Evolutionary conservation across 2,797 vertebrate genomes (phyloP), one percentile per base, ranked within the genome.

Genomic region (Psittacula echo): DNA sequence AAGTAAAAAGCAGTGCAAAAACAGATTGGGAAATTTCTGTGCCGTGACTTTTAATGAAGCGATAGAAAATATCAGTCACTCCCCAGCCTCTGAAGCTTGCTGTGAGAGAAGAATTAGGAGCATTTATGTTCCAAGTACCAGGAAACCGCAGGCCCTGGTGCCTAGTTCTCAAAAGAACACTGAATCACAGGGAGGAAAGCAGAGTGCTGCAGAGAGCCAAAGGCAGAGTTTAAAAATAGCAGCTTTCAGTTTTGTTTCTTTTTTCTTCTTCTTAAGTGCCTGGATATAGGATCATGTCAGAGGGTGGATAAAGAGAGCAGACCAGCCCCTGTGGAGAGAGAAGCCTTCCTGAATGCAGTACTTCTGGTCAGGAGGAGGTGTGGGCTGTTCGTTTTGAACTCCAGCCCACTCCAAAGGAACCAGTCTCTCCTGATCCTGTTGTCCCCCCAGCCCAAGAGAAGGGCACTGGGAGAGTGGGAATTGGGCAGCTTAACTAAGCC

Each of bases 81-180:
- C 87, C 75, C 50, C 4, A 37, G 93, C 78, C 91, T 96, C 92
- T 95, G 96, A 96, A 94, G 94, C 94, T 73, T 67, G 86, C 92
- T 73, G 91, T 15, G 88, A 87, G 65, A 91, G 92, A 94, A 94
- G 93, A 93, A 88, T 94, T 96, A 65, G 94, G 89, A 84, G 85
- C 90, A 95, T 95, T 94, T 42, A 81, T 94, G 96, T 95, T 95
- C 93, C 85, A 92, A 93, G 87, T 64, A 85, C 72, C 70, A 93
- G 95, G 95, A 93, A 96, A 88, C 95, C 95, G 2, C 93, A 71
- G 93, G 87, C 90, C 82, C 81, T 48, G 68, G 85, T 81, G 87
- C 92, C 85, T 82, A 68, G 86, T 89, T 93, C 96, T 97, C 95
- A 93, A 94, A 95, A 95, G 96, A 90, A 65, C 93, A 97, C 86